These are phyloP conservation scores for Semaprochilodus insignis DNA, from an alignment of 2,797 vertebrate species.

Conservation along the genomic window DNA sequence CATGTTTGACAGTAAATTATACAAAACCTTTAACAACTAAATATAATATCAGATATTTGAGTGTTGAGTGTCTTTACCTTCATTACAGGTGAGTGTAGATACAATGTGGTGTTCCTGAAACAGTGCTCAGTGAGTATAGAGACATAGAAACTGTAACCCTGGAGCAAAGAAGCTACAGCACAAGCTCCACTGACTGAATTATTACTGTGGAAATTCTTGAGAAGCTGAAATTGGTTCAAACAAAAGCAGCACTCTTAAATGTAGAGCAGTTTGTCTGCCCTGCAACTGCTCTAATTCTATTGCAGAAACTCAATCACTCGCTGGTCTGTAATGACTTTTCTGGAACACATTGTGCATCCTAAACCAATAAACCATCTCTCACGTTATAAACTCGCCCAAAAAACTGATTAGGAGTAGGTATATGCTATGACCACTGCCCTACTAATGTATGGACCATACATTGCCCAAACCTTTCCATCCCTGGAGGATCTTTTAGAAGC, in stretches of 20 bases:
- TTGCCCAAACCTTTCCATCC: not conserved
- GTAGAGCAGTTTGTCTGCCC: not conserved
- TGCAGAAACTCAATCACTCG: constrained; percentile 30
- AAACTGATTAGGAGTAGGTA: not conserved
- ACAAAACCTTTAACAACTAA: too few species aligned
- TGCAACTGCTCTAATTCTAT: constrained; percentile 23
- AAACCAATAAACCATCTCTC: not conserved
- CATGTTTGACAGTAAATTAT: too few species aligned
- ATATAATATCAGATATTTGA: too few species aligned
- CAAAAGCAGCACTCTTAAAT: not conserved
- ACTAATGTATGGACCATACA: not conserved
- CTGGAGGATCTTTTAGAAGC: not conserved
- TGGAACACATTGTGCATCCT: constrained; percentile 23
- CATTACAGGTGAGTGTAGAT: too few species aligned
- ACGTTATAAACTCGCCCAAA: not conserved
- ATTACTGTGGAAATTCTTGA: not conserved
- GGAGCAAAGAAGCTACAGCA: too few species aligned
- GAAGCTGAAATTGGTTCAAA: not conserved
- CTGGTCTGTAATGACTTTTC: constrained; percentile 18
- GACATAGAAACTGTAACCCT: too few species aligned
- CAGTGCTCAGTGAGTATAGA: too few species aligned
- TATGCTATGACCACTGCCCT: not conserved
- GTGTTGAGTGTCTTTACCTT: too few species aligned
- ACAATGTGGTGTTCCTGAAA: too few species aligned
- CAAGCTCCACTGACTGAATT: not conserved